Base-by-base conservation (phyloP, 2,113 vertebrate genomes). In the Camelus bactrianus region DNA sequence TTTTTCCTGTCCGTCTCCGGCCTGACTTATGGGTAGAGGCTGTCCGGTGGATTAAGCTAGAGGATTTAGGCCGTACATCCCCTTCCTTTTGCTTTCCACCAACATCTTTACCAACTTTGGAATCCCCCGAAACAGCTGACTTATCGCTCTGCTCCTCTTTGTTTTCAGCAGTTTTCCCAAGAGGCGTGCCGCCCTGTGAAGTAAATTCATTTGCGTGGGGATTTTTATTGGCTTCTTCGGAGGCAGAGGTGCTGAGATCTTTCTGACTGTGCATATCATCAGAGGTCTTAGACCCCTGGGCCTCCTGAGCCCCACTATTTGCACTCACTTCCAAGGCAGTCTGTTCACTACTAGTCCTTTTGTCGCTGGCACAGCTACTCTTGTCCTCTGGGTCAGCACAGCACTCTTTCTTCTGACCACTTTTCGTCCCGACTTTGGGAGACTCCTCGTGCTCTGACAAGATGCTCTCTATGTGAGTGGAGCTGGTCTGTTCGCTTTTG, bases 191-290 rank as follows among this genome's bases (percentile, higher is more conserved):
- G 91, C 96, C 96, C 97, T 99, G 95, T 0, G 98, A 98, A 52
- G 98, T 99, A 96, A 99, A 97, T 98, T 99, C 99, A 56, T 99
- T 99, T 77, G 99, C 99, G 6, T 99, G 99, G 3, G 99, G 99
- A 98, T 99, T 99, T 98, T 99, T 99, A 96, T 99, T 99, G 96
- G 99, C 99, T 98, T 99, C 99, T 96, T 99, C 99, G 32, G 99
- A 99, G 9, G 99, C 99, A 69, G 99, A 99, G 95, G 98, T 98
- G 97, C 98, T 97, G 20, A 99, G 98, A 69, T 97, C 98, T 87
- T 98, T 98, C 96, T 98, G 98, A 94, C 62, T 32, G 32, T 94
- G 97, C 80, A 93, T 76, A 64, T 98, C 98, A 11, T 98, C 98
- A 0, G 98, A 97, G 19, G 94, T 95, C 30, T 95, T 97, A 81